These are phyloP conservation scores for Rissa tridactyla DNA, from an alignment of 2,113 vertebrate species.

Conservation along the genomic window DNA sequence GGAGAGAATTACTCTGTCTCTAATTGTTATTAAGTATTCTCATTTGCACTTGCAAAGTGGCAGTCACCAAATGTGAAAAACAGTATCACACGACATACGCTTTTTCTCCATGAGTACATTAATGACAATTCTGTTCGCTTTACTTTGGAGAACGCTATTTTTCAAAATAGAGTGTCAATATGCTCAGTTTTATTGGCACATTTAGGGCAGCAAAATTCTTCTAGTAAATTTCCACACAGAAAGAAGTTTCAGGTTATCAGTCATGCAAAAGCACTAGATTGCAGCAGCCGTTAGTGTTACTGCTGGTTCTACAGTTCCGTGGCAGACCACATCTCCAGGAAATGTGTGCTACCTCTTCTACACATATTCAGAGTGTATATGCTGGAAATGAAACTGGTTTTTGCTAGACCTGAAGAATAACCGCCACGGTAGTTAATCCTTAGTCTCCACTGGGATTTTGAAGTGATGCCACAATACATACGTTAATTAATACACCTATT, in stretches of 20 bases:
- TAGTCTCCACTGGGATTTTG: neutral
- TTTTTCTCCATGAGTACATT: neutral
- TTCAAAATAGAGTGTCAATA: neutral
- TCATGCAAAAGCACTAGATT: neutral
- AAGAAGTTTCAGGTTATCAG: neutral
- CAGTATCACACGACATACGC: rapidly evolving
- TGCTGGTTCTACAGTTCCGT: neutral
- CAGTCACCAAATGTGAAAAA: neutral
- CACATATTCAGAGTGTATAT: neutral
- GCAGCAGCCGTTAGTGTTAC: neutral
- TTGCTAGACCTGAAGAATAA: neutral
- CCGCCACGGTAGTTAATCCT: neutral
- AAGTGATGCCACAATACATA: neutral
- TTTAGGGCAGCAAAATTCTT: neutral
- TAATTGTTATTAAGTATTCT: neutral
- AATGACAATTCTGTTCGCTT: neutral
- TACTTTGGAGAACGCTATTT: neutral
- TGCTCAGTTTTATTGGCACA: neutral
- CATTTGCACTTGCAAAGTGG: neutral
- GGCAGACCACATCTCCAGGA: neutral
- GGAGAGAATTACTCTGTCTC: neutral
- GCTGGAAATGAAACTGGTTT: neutral
- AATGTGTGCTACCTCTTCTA: neutral
- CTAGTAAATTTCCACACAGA: neutral
- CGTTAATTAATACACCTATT: neutral